Evolutionary conservation across 1,140 invertebrate species (phyloP), one percentile per base, ranked within the genome.

Genomic region (Cotesia chilonis): DNA sequence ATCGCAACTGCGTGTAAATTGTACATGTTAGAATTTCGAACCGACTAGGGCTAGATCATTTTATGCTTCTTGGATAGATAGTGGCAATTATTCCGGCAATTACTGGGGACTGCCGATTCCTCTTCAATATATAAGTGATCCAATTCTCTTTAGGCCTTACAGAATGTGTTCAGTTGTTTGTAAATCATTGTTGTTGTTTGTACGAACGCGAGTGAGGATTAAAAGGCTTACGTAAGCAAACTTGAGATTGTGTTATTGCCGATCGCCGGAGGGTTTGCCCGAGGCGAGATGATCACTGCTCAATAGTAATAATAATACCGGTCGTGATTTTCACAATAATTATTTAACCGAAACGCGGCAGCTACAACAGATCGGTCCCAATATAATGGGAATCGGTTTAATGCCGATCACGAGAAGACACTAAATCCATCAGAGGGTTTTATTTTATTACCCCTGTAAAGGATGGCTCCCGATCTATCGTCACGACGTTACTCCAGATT

Each of bases 31-130:
- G 28, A 28, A 28, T 80, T 82, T 47, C 6, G 41, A 47, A 10
- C 41, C 41, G 41, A 6, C 41, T 47, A 2, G 41, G 41, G 6
- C 10, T 47, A 47, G 41, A 47, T 47, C 10, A 47, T 47, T 84
- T 84, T 81, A 28, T 28, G 28, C 28, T 28, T 28, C 28, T 28
- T 28, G 28, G 51, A 81, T 77, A 79, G 82, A 84, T 83, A 84
- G 82, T 82, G 79, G 82, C 82, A 85, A 85, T 85, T 85, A 85
- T 81, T 80, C 76, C 75, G 78, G 79, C 85, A 86, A 86, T 86
- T 86, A 85, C 85, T 79, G 83, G 81, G 79, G 66, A 68, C 52
- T 51, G 7, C 12, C 17, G 78, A 83, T 81, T 82, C 80, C 83
- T 84, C 83, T 84, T 85, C 84, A 85, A 85, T 84, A 82, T 82